Conservation (phyloP, 2,888 invertebrate species). For the Andrena bicolor region DNA sequence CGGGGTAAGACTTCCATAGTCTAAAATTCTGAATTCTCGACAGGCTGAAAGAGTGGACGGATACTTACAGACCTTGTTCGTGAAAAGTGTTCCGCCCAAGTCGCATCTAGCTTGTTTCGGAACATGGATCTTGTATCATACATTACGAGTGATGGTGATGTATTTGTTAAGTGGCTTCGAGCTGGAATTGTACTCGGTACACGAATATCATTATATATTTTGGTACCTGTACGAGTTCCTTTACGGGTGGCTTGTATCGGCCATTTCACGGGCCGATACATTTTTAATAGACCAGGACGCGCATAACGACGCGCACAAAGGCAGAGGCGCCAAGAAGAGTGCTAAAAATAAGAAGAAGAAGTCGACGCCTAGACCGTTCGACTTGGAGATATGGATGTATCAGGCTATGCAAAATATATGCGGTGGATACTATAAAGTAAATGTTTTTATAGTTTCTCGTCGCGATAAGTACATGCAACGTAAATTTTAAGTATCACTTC, state of each 20-base stretch:
- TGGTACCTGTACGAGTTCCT: conserved; percentile 98
- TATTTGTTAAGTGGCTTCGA: conserved; percentile 98
- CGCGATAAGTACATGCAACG: background rate
- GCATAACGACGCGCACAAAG: conserved; percentile 84
- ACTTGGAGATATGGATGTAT: conserved; percentile 93
- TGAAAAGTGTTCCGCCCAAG: conserved; percentile 89
- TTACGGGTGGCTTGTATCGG: conserved; percentile 97
- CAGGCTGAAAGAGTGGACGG: conserved; percentile 97
- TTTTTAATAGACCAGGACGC: conserved; percentile 92
- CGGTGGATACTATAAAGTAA: conserved; percentile 97
- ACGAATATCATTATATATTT: conserved; percentile 98
- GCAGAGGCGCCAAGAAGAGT: conserved; percentile 85
- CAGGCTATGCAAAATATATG: conserved; percentile 97
- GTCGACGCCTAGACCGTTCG: conserved; percentile 89
- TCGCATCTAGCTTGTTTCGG: conserved; percentile 94
- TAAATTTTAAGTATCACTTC: conserved; percentile 2
- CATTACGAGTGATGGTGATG: conserved; percentile 96
- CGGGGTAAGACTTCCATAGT: conserved; percentile 13
- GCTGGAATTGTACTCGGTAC: conserved; percentile 97
- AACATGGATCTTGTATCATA: conserved; percentile 98
- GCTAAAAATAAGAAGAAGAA: conserved; percentile 90
- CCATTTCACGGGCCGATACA: conserved; percentile 95
- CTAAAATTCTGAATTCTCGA: conserved; percentile 4
- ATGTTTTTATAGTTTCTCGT: background rate
- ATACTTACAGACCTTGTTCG: conserved; percentile 89